Evolutionary conservation across 2,113 vertebrate species (phyloP).

Genomic region (Symphodus melops): DNA sequence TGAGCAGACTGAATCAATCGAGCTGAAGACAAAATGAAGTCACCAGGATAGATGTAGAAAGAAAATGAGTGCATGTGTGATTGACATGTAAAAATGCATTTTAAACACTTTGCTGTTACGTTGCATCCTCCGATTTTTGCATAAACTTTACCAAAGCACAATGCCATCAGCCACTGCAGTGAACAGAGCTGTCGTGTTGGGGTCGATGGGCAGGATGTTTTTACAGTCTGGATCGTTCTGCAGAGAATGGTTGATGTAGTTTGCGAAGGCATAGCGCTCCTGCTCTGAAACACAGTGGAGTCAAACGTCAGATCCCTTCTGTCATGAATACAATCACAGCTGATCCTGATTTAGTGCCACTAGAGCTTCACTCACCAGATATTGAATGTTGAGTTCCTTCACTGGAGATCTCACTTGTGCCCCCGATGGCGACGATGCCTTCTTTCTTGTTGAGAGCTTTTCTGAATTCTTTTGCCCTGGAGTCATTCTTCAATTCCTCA

Average conservation of each 20-base stretch:
- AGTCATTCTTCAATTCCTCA: constrained; percentile 88
- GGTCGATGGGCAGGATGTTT: constrained; percentile 90
- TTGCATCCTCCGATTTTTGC: background rate
- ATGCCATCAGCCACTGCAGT: constrained; percentile 91
- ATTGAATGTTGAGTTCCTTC: constrained; percentile 95
- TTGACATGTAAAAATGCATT: background rate
- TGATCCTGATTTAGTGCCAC: background rate
- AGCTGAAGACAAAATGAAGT: no score
- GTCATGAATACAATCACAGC: background rate
- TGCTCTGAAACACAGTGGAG: constrained; percentile 85
- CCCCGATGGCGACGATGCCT: constrained; percentile 92
- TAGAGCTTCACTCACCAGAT: constrained; percentile 63
- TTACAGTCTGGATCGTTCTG: constrained; percentile 89
- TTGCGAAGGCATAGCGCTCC: constrained; percentile 94
- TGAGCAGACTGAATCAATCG: no score
- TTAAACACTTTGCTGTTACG: background rate
- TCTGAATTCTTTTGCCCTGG: constrained; percentile 87
- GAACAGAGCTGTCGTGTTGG: constrained; percentile 89
- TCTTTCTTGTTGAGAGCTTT: constrained; percentile 94
- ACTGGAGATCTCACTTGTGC: constrained; percentile 91
- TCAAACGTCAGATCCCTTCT: background rate
- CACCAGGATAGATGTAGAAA: no score
- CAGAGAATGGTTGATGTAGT: constrained; percentile 94
- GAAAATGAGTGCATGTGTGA: no score
- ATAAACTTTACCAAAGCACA: constrained; percentile 86